Evolutionary conservation across 1,140 invertebrate genomes (phyloP), one percentile per base, ranked within the genome.

Genomic region (Drosophila subobscura): DNA sequence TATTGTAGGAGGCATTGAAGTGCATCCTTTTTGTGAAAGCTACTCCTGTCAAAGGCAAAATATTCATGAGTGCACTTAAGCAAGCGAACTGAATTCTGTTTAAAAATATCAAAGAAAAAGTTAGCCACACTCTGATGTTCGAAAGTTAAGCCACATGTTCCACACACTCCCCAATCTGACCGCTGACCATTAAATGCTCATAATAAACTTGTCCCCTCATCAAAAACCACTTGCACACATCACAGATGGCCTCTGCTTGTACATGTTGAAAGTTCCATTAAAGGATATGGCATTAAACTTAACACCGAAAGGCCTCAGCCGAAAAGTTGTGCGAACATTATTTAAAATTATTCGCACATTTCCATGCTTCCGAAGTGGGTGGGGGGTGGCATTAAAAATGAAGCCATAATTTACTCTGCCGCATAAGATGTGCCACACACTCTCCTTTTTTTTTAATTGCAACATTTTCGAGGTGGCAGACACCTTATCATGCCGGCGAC

Each of bases 281-380:
- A 72, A 47, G 33, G 33, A 12, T 37, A 37, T n/a, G 27, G 25
- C 46, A 14, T 40, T 33, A 29, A 37, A 45, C 29, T 40, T 37
- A 59, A 29, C 40, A 44, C 42, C 63, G 33, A 20, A 42, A 45
- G 57, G 8, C 37, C 33, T 12, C 33, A 20, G 12, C 44, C 51
- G 50, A 60, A 54, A 49, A 40, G 61, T 67, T 67, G 14, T 40
- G 14, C 20, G 8, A 27, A 33, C 37, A 58, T 61, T 57, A 61
- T 45, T 25, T 72, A 53, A 53, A 60, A 60, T 37, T 63, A 51
- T 60, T 72, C 67, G 60, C 56, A 72, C 51, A 55, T 55, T 72
- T 63, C 25, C 37, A 27, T 5, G 33, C 7, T 6, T 14, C 37
- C 58, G 33, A 7, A 33, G 47, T 2, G 29, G 33, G 3, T 37